A percentile compares a stretch with the other conserved stretches of the same genome.
Evolutionary conservation across 2,113 vertebrate species (phyloP).

Genomic region (Silurus glanis): DNA sequence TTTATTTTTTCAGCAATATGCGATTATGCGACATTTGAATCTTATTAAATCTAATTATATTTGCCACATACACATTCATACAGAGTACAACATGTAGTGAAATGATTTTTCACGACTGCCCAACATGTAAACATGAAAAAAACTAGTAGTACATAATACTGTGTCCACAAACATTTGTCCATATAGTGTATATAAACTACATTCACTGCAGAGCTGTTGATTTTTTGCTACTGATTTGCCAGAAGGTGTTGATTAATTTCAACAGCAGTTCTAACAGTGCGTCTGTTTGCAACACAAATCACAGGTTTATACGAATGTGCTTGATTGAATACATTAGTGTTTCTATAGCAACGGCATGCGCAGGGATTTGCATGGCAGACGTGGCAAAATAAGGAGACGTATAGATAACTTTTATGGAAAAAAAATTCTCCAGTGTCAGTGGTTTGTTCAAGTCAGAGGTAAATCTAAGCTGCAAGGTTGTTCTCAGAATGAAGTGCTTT

Average conservation of each 20-base stretch:
- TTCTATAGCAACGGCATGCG: neutral
- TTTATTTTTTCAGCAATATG: too few relatives aligned
- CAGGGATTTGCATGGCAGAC: neutral
- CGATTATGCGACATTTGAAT: too few relatives aligned
- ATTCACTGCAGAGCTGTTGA: neutral
- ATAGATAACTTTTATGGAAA: neutral
- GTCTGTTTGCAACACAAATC: neutral
- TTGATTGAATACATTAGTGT: neutral
- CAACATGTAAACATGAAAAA: too few relatives aligned
- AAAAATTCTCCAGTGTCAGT: neutral
- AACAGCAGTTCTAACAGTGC: neutral
- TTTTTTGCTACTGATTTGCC: neutral
- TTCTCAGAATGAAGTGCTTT: neutral
- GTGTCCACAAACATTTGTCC: too few relatives aligned
- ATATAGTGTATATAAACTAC: neutral
- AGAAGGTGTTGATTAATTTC: neutral
- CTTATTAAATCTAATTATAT: too few relatives aligned
- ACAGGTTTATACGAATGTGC: neutral
- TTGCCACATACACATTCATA: too few relatives aligned
- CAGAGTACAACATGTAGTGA: too few relatives aligned
- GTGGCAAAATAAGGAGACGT: neutral
- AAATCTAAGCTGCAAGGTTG: neutral
- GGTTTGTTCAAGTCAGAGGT: neutral
- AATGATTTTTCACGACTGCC: too few relatives aligned
- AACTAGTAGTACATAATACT: too few relatives aligned